Evolutionary conservation across 2,113 vertebrate species (phyloP).

Genomic region (Mustela nigripes): DNA sequence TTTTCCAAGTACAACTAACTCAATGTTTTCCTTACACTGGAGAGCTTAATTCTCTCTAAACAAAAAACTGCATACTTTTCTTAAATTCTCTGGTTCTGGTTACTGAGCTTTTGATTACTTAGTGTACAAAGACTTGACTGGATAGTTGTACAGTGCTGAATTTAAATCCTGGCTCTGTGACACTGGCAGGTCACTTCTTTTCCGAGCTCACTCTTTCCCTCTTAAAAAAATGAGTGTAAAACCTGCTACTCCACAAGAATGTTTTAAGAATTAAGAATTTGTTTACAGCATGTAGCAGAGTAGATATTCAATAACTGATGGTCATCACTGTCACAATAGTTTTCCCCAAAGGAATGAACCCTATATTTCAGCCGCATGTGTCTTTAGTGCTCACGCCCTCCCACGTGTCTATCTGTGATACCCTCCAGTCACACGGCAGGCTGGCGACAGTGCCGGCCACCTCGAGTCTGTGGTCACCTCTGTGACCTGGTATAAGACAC

Average conservation of each 20-base stretch:
- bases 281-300: background rate
- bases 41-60: background rate
- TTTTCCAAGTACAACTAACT: background rate
- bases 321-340: background rate
- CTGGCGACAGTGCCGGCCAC: no score
- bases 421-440: background rate
- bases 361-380: background rate
- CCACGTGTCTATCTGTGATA: background rate
- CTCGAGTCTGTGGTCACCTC: background rate
- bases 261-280: background rate
- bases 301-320: background rate
- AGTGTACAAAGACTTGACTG: background rate
- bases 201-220: background rate
- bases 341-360: background rate
- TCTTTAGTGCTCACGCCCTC: background rate
- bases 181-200: background rate
- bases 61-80: background rate
- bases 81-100: background rate
- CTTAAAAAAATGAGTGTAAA: constrained; percentile 61
- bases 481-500: background rate
- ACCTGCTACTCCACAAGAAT: background rate
- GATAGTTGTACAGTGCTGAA: background rate
- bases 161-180: constrained; percentile 58
- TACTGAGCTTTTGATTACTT: background rate
- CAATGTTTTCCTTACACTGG: background rate